Base-by-base conservation (phyloP, 2,113 vertebrate genomes). In the Gallinago media region DNA sequence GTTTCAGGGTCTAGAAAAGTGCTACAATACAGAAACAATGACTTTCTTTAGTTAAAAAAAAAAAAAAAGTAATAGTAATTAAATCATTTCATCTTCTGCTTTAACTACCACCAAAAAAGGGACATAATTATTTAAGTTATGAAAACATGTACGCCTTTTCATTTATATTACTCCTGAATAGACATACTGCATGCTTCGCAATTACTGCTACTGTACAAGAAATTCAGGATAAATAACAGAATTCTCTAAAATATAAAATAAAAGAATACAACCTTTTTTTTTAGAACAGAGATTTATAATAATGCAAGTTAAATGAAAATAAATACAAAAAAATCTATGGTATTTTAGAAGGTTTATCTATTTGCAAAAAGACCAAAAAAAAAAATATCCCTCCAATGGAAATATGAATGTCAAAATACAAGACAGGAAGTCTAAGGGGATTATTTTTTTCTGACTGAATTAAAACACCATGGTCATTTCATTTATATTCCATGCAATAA, bases 1-100 rank as follows among this genome's bases (percentile, higher is more conserved):
- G 99, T 99, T 83, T 92, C 97, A 2, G 98, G 94, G 88, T 99
- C 99, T 88, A 99, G 97, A 96, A 99, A 99, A 44, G 98, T 99
- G 95, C 99, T 99, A 66, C 21, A 92, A 87, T 32, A 88, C 5
- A 97, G 29, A 97, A 93, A 92, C n/a, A 93, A 50, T n/a, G 1
- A 9, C 25, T 59, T 54, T 70, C 52, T 81, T 56, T 7, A 89
- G 62, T 86, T 52, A 29, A 86, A 75, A 88, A 79, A 66, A 54
- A 31, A 31, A 32, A 66, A 54, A 31, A 31, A 34, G 6, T 3
- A 38, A 42, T 12, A 6, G 31, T 21, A 47, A 71, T 26, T 27
- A 9, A 78, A 71, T 47, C 1, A 74, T 49, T 34, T 46, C 8
- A 56, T 67, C 47, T 79, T 95, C 67, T 85, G 31, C 73, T 65